phyloP scores from a whole-genome alignment of 2,797 vertebrate genomes.

The Trematomus bernacchii region DNA sequence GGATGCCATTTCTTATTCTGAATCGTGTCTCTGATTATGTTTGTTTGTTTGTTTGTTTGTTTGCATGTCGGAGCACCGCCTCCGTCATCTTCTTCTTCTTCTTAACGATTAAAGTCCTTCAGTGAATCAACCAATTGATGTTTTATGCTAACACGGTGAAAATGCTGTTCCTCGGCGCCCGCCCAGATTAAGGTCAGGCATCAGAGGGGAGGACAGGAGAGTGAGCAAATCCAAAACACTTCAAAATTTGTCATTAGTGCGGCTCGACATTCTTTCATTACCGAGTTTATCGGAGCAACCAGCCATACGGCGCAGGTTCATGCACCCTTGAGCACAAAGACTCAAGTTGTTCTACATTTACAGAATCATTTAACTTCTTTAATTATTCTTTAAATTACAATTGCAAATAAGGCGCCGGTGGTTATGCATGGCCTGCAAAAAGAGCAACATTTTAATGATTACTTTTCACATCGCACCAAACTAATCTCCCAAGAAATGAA shows the following conservation, averaged over 20 bases:
- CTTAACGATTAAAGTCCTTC: constrained; percentile 3
- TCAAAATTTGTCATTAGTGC: constrained; percentile 76
- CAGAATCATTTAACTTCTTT: constrained; percentile 85
- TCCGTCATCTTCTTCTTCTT: background rate
- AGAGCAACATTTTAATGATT: constrained; percentile 88
- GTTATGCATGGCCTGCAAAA: constrained; percentile 80
- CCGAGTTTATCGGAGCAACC: constrained; percentile 79
- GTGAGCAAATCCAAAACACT: constrained; percentile 74
- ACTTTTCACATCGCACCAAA: constrained; percentile 74
- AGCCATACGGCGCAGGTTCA: constrained; percentile 78
- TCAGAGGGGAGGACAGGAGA: constrained; percentile 37
- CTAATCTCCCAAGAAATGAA: constrained; percentile 83
- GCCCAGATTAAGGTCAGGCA: constrained; percentile 47
- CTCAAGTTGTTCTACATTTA: constrained; percentile 82
- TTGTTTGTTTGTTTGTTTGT: too few species aligned
- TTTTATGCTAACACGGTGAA: constrained; percentile 15
- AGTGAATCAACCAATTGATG: constrained; percentile 2
- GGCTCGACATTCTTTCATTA: constrained; percentile 77
- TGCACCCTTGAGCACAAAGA: constrained; percentile 83
- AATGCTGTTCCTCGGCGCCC: constrained; percentile 7
- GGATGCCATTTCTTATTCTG: background rate
- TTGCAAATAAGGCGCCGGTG: constrained; percentile 76
- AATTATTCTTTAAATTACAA: constrained; percentile 86
- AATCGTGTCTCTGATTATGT: background rate
- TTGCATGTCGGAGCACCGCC: background rate